These are phyloP conservation scores for Calcarius ornatus DNA, from an alignment of 2,113 vertebrate species.

Conservation along the genomic window DNA sequence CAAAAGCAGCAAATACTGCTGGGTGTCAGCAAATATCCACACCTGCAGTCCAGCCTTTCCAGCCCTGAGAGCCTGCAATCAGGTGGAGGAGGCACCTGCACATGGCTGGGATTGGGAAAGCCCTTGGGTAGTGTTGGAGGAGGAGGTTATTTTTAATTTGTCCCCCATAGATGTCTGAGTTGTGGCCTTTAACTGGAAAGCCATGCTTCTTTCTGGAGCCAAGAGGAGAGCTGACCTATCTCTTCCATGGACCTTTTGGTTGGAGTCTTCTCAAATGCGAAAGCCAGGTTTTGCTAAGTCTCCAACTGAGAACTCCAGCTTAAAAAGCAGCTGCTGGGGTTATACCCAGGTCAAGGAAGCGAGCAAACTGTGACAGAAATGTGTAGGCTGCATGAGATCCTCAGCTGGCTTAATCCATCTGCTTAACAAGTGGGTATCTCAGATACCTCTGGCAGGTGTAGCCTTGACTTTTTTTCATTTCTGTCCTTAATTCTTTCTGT, in stretches of 20 bases:
- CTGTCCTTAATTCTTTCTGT: neutral
- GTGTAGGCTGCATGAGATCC: neutral
- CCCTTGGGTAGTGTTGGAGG: neutral
- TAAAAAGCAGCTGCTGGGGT: neutral
- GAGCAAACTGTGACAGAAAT: neutral
- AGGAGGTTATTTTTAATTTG: neutral
- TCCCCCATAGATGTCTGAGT: neutral
- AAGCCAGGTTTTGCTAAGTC: neutral
- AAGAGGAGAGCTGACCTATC: neutral
- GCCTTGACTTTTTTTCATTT: neutral
- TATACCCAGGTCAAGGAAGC: neutral
- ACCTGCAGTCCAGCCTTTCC: neutral
- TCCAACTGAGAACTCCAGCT: neutral
- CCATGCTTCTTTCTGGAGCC: neutral
- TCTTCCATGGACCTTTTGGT: neutral
- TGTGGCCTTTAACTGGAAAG: neutral
- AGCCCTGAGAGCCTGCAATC: neutral
- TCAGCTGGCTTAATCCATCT: neutral
- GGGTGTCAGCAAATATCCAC: neutral
- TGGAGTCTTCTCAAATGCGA: neutral
- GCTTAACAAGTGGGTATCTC: neutral
- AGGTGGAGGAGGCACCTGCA: fast-evolving
- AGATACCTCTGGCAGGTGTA: neutral
- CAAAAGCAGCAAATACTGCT: neutral
- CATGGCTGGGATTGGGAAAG: neutral